These are phyloP conservation scores for Palythoa caribaeorum DNA, from an alignment of 92 coral and sea anemone genomes.

Conservation along the genomic window DNA sequence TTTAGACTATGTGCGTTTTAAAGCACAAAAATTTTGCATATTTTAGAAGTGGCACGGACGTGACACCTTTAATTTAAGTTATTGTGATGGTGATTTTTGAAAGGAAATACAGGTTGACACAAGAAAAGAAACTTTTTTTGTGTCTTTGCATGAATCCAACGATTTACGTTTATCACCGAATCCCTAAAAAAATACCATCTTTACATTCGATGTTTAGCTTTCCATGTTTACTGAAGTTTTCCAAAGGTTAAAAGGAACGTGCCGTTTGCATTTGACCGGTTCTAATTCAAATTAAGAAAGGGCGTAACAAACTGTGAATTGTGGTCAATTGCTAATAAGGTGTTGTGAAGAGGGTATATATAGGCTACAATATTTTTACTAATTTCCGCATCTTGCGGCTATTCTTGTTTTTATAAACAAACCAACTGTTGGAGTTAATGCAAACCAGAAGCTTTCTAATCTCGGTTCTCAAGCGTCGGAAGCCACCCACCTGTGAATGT, in stretches of 20 bases:
- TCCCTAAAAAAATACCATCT: too few species aligned
- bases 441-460: background rate
- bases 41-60: too few species aligned
- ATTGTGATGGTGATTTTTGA: too few species aligned
- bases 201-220: background rate
- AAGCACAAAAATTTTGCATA: too few species aligned
- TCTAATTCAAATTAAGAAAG: background rate
- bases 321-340: constrained; percentile 31
- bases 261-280: background rate
- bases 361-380: background rate
- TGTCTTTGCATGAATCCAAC: too few species aligned
- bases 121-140: too few species aligned
- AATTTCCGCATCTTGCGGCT: constrained; percentile 25
- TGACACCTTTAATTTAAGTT: too few species aligned
- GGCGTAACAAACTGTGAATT: background rate
- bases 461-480: background rate
- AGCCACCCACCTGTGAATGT: background rate
- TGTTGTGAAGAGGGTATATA: constrained; percentile 1
- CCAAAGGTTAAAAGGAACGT: background rate
- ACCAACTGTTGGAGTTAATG: constrained; percentile 35
- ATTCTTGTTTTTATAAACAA: constrained; percentile 10
- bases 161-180: too few species aligned
- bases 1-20: too few species aligned
- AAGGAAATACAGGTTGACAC: too few species aligned
- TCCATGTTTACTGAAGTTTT: background rate